Evolutionary conservation across 2,797 vertebrate genomes (phyloP), one percentile per base, ranked within the genome.

Genomic region (Peromyscus attwateri): DNA sequence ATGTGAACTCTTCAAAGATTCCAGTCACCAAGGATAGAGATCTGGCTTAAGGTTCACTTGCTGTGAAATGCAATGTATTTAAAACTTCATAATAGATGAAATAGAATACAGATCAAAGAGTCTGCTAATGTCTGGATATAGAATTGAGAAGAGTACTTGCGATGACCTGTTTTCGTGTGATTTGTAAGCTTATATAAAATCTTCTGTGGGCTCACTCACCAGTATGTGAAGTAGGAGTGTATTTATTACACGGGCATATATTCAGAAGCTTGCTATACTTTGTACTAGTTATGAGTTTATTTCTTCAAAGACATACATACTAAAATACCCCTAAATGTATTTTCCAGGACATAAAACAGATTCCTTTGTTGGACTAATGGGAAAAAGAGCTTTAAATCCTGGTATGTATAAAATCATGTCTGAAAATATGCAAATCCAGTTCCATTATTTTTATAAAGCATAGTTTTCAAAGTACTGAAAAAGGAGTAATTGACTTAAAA

Each of bases 351-450:
- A 99, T 98, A 99, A 98, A 99, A 98, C 98, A 98, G 99, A 99
- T 97, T 98, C 98, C 98, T 99, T 99, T 99, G 98, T 98, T 98
- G 99, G 99, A 99, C 99, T 99, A 97, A 99, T 99, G 99, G 99
- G 99, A 97, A 99, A 99, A 99, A 98, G 99, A 98, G 98, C 99
- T 98, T 98, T 99, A 98, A 98, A 98, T 98, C 98, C 98, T 98
- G 99, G 99, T 99, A 99, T 98, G 99, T 99, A 99, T 99, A 93
- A 96, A 97, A 96, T 90, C 43, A 46, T 91, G 71, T 94, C 66
- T 91, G 81, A 98, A 97, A 95, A 89, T 94, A 94, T 71, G 95
- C 97, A 96, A 87, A 96, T 97, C 95, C 82, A 75, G 62, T 87
- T 31, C 95, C 96, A 83, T 82, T 75, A 81, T 95, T 96, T 97